These are phyloP conservation scores for Limnephilus marmoratus DNA, from an alignment of 2,888 invertebrate genomes.

Conservation along the genomic window DNA sequence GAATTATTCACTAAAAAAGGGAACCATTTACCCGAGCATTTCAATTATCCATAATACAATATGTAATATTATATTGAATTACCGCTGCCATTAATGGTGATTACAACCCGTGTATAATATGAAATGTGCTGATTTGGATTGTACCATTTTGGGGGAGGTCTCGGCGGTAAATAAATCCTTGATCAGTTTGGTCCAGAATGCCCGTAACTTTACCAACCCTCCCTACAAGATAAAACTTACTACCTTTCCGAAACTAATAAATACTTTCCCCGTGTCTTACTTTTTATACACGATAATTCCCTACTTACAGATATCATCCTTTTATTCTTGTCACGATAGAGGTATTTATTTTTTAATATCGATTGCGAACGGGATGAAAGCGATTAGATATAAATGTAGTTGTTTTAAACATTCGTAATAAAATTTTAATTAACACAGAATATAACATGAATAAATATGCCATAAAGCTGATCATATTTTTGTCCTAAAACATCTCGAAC, in stretches of 20 bases:
- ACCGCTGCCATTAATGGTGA: background rate
- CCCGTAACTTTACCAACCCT: slow-evolving; percentile 4
- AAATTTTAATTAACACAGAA: too few species aligned
- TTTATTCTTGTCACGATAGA: background rate
- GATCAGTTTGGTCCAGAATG: slow-evolving; percentile 23
- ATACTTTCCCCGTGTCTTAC: background rate
- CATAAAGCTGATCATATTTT: too few species aligned
- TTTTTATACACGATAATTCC: background rate
- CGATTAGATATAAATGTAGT: background rate
- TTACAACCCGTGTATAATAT: slow-evolving; percentile 9
- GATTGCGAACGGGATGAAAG: background rate
- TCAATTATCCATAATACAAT: background rate
- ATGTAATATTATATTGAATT: background rate
- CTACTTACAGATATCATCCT: background rate
- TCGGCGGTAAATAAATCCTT: slow-evolving; percentile 35
- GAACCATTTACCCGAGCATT: background rate
- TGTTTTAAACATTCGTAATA: too few species aligned
- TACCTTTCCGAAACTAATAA: background rate
- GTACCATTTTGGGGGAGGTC: background rate
- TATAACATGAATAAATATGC: too few species aligned
- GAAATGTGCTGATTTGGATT: slow-evolving; percentile 27
- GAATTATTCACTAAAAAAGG: background rate
- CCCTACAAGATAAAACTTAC: slow-evolving; percentile 13
- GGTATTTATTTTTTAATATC: background rate
- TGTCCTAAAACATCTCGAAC: too few species aligned